Conservation (phyloP, 1,140 invertebrate species). For the Drosophila pandora region DNA sequence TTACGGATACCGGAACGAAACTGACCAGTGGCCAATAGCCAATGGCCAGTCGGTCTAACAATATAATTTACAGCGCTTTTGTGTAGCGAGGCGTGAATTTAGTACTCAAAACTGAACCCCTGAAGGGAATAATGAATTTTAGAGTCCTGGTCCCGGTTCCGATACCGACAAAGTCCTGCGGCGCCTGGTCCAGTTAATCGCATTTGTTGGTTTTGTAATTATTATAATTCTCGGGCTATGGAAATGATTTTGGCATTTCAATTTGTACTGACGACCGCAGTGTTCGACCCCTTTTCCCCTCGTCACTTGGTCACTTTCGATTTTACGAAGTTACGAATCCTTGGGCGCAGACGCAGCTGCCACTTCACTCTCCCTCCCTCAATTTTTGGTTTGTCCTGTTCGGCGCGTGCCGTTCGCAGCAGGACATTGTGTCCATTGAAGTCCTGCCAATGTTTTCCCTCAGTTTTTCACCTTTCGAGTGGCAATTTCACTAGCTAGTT, state of each 20-base stretch:
- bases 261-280: slow-evolving; percentile 69
- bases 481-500: slow-evolving; percentile 49
- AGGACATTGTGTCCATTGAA: slow-evolving; percentile 38
- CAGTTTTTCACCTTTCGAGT: slow-evolving; percentile 78
- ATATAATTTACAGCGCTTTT: slow-evolving; percentile 82
- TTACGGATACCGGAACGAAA: slow-evolving; percentile 27
- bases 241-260: slow-evolving; percentile 76
- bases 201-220: slow-evolving; percentile 74
- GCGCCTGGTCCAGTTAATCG: slow-evolving; percentile 59
- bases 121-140: background rate
- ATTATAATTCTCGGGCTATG: slow-evolving; percentile 58
- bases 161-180: slow-evolving; percentile 21
- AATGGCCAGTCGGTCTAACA: slow-evolving; percentile 41
- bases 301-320: slow-evolving; percentile 21
- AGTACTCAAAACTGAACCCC: slow-evolving; percentile 44
- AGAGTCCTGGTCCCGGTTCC: background rate
- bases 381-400: slow-evolving; percentile 2
- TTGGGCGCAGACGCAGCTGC: slow-evolving; percentile 61
- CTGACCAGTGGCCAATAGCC: slow-evolving; percentile 29
- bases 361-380: background rate
- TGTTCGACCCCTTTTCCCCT: slow-evolving; percentile 59
- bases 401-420: slow-evolving; percentile 65
- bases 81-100: slow-evolving; percentile 83
- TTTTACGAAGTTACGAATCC: slow-evolving; percentile 16
- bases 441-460: slow-evolving; percentile 51